Base-by-base conservation (phyloP, 2,888 invertebrate genomes). In the Xanthia icteritia region DNA sequence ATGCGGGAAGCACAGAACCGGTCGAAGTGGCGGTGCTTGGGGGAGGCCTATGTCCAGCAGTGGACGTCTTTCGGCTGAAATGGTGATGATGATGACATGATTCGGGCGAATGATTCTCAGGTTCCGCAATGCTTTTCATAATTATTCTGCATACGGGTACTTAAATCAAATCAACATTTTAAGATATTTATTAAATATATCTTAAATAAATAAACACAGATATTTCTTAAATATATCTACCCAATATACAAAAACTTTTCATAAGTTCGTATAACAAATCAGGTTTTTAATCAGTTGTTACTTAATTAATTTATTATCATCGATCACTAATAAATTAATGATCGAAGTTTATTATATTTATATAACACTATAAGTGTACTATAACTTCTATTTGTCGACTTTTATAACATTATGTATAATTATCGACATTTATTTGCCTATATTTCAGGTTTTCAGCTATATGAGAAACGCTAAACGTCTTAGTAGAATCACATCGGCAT, bases 391-490 rank as follows among this genome's bases (percentile, higher is more conserved):
- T 54, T 56, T n/a, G 2, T 23, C 27, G 6, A 70, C 23, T 54
- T 61, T 45, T 5, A 71, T n/a, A 64, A 64, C 27, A 6, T 27
- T 23, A 56, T 20, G 51, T 51, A 51, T 51, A 51, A 4, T 31
- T 65, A 58, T 51, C 20, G 42, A 66, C 60, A 76, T 75, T 76
- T 60, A 60, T 56, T 45, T 31, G 15, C 1, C 20, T 20, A 51
- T 58, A 71, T 48, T 39, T 45, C 8, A 31, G 15, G 17, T 36
- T 63, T 63, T 11, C 27, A 73, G 2, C 42, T 45, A 48, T 36
- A 36, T 60, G 20, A 74, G 27, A 36, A 58, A 4, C 42, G 20
- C 9, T 48, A 27, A 48, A 71, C 36, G 11, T 71, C 39, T 71
- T 42, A 42, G 5, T 45, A 23, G 23, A 23, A 48, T 36, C 54